Base-by-base conservation (phyloP, 2,888 invertebrate genomes). In the Scaptomyza tumidula region DNA sequence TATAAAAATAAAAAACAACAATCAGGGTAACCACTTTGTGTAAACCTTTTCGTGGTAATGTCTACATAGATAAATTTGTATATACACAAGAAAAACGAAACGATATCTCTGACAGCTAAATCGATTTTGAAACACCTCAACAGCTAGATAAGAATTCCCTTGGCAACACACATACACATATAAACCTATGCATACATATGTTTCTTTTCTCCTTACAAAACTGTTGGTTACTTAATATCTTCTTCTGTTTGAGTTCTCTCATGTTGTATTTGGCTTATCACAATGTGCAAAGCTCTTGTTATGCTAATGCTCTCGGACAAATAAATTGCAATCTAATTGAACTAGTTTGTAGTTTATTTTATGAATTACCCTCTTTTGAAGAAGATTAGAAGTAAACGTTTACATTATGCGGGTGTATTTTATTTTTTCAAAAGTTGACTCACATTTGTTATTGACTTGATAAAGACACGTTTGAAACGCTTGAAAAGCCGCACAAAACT, bases 41-140 rank as follows among this genome's bases (percentile, higher is more conserved):
- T n/a, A n/a, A n/a, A n/a, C n/a, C n/a, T n/a, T n/a, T n/a, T n/a
- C n/a, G n/a, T n/a, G n/a, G n/a, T n/a, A n/a, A n/a, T n/a, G n/a
- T n/a, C n/a, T n/a, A n/a, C 24, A 24, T 24, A 24, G 24, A 24
- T 57, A 29, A 3, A 29, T 29, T 29, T 35, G 35, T n/a, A 5
- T 37, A 39, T 39, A 24, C 57, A 54, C 44, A 41, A 37, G 46
- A 56, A 67, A 39, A 7, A 31, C 14, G 41, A 49, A 19, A 11
- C n/a, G 35, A 67, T 61, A 67, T 71, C 46, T 13, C 7, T 45
- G 35, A 41, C 37, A 54, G 31, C 48, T 45, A 43, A 68, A 60
- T 60, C 37, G 63, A 68, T 69, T 63, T 54, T 49, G 45, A 56
- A 60, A 69, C 27, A 68, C 44, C 45, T 71, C 16, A 27, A 37